A percentile compares a stretch with the other conserved stretches of the same genome.
phyloP scores from a whole-genome alignment of 2,113 vertebrate species.

The Megaceryle torquata region DNA sequence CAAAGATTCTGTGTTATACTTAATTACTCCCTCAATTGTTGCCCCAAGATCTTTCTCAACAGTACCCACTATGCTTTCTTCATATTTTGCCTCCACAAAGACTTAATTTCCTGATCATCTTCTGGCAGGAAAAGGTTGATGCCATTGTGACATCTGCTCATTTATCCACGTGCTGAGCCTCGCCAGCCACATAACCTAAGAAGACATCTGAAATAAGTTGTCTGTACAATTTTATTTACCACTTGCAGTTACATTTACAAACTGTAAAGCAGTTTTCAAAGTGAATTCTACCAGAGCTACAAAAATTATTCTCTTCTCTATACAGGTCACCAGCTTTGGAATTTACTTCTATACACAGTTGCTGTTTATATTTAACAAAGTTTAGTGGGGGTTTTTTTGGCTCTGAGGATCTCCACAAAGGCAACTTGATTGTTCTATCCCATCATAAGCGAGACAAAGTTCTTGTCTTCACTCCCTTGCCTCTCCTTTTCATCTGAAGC shows the following conservation, averaged over 20 bases:
- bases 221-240: constrained; percentile 57
- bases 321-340: background rate
- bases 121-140: background rate
- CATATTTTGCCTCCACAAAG: background rate
- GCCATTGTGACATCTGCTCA: too few species aligned
- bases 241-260: constrained; percentile 46
- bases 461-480: background rate
- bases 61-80: background rate
- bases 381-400: background rate
- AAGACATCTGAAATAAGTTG: background rate
- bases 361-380: background rate
- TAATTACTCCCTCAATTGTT: background rate
- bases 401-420: constrained; percentile 29
- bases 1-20: background rate
- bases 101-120: background rate
- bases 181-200: background rate
- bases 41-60: background rate
- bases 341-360: background rate
- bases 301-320: constrained; percentile 30
- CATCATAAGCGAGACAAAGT: background rate
- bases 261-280: background rate
- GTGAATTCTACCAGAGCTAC: background rate
- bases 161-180: fast-evolving
- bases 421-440: background rate
- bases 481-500: background rate